Conservation (phyloP, 53 echinoderm and acorn worm species). For the Hippasteria phrygiana region DNA sequence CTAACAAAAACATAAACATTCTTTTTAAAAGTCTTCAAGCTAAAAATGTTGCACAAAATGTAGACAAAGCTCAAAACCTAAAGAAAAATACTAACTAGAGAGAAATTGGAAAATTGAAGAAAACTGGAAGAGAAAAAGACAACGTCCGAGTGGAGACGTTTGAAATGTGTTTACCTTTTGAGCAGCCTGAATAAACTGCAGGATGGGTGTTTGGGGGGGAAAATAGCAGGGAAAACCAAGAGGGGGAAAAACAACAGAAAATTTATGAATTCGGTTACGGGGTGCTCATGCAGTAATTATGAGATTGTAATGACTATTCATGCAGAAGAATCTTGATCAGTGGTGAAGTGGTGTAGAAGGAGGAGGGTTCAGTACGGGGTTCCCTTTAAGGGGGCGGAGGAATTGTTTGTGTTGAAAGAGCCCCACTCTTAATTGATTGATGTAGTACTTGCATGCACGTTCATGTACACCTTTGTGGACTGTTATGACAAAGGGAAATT, state of each 20-base stretch:
- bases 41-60: no score
- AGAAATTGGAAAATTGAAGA: constrained; percentile 25
- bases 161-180: constrained; percentile 76
- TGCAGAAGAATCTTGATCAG: background rate
- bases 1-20: no score
- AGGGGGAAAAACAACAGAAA: constrained; percentile 57
- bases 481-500: no score
- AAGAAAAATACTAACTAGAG: background rate
- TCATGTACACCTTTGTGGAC: no score
- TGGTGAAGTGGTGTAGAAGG: background rate
- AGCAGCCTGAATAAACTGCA: constrained; percentile 86
- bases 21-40: no score
- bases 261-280: background rate
- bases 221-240: constrained; percentile 40
- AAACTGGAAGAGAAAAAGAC: background rate
- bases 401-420: no score
- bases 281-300: constrained; percentile 32
- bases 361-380: background rate
- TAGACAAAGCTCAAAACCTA: no score
- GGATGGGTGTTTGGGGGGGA: constrained; percentile 39
- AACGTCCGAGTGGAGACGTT: constrained; percentile 12
- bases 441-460: no score
- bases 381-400: no score
- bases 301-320: constrained; percentile 1
- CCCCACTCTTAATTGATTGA: no score